Evolutionary conservation across 2,888 invertebrate genomes (phyloP), one percentile per base, ranked within the genome.

Genomic region (Margaritifera margaritifera): DNA sequence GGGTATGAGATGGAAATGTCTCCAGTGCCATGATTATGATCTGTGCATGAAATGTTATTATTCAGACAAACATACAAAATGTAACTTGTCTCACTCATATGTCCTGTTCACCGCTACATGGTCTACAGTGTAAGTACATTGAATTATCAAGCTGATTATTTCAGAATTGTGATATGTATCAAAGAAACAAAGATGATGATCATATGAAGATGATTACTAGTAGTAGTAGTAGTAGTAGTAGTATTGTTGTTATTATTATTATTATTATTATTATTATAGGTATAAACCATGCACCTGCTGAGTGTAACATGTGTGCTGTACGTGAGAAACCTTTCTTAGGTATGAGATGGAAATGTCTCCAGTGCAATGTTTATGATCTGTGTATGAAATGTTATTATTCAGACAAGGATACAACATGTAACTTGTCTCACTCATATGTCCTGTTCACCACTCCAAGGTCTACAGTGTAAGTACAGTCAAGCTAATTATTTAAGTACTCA

Each of bases 261-360:
- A 42, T 42, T 42, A 42, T 42, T 42, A 42, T 42, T 42, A 42
- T 42, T 42, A 42, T 42, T 42, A 42, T 42, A 42, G 42, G 42
- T 42, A 15, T 42, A 42, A 42, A 42, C 42, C 42, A 42, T 15
- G 42, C 42, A 2, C 15, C 42, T 42, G 42, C 15, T 42, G 0
- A 1, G 0, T 42, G 42, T 42, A 15, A 2, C 15, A 15, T 42
- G 1, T 42, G 42, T 42, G 42, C 15, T 42, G 42, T 42, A 2
- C 42, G 15, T 27, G 64, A 69, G 27, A 64, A 61, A 20, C 50
- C 15, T 25, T 22, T 61, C 50, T 56, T 54, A 11, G 74, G 74
- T 25, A 56, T 74, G 24, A 66, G 74, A 8, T 74, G 74, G 74
- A 74, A 74, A 57, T 71, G 71, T 66, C 57, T 74, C 18, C 62